Evolutionary conservation across 2,113 vertebrate species (phyloP), one percentile per base, ranked within the genome.

Genomic region (Syngnathoides biaculeatus): DNA sequence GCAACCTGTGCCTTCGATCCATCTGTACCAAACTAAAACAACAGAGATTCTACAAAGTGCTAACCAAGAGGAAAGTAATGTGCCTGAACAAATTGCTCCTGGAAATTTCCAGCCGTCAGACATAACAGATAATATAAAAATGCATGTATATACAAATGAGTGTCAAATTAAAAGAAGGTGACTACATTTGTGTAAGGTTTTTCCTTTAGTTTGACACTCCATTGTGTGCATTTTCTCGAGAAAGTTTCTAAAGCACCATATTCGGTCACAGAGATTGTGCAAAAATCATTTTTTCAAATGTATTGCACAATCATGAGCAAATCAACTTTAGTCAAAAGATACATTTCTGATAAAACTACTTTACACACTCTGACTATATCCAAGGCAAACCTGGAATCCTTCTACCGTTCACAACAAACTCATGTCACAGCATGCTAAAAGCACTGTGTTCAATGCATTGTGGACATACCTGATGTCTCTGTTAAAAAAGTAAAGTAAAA

Each of bases 1-100:
- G 94, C 95, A 94, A 90, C 95, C 95, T 84, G 93, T 96, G 94
- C 94, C 95, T 80, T 90, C 86, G 85, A 87, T 86, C 83, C 84
- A 86, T 85, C 89, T 85, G 79, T 87, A 91, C 81, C 66, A 90
- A 89, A 88, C 67, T 58, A 86, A 87, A 80, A 77, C 76, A 80
- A 81, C 84, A 87, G 67, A 79, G 80, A 84, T 88, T 84, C 75
- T 89, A 91, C 87, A 92, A 92, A 93, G 87, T 92, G 91, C 92
- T 88, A 87, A 79, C 48, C 72, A 83, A 82, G 73, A 56, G 43
- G 83, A 83, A 70, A 77, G 71, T 83, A 89, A 78, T 82, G 83
- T 73, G 64, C 65, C 78, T 74, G 74, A 58, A 30, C 80, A 69
- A 70, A 79, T 84, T 77, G 87, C 77, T 79, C 71, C 76, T 75